Evolutionary conservation across 2,113 vertebrate species (phyloP), one percentile per base, ranked within the genome.

Genomic region (Alectura lathami): DNA sequence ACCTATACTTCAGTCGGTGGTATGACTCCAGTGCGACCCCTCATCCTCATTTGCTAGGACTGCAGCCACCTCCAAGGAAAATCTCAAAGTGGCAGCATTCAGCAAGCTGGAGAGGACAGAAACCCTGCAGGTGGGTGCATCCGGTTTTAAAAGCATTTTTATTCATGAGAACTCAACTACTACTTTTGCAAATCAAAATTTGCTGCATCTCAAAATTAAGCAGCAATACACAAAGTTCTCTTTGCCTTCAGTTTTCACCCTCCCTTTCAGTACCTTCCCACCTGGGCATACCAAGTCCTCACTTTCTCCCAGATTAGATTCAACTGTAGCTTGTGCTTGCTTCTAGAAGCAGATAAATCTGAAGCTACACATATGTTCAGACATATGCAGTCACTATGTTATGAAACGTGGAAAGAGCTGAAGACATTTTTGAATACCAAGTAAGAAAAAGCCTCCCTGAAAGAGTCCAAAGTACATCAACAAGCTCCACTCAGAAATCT

Each of bases 381-480:
- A 91, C 80, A 92, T 26, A 86, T 5, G 47, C 60, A 93, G 73
- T 81, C 70, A 74, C 17, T 78, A 57, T 47, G 83, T 53, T 62
- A 57, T 63, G 74, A 36, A 34, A 80, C 1, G 42, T 34, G 32
- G 50, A 89, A 84, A 89, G 57, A 86, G 50, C 80, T 83, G 62
- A 91, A 96, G 91, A 70, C 54, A 45, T 1, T 83, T 94, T 66
- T 81, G 64, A 96, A 86, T 20, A 63, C 34, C 32, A 34, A 92
- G 40, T 56, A 94, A 95, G 29, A 88, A 90, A 67, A 86, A 54
- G 29, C 51, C 77, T 92, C 82, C 77, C 6, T 0, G 86, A 78
- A 91, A 81, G 36, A 20, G 4, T 63, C 57, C 47, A 51, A 79
- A 92, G 29, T 24, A 50, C 45, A 84, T 47, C 73, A 91, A 74